Conservation (phyloP, 30 jellyfish, hydroid and myxozoan genomes). For the Aurelia aurita complex sp. Pacific region DNA sequence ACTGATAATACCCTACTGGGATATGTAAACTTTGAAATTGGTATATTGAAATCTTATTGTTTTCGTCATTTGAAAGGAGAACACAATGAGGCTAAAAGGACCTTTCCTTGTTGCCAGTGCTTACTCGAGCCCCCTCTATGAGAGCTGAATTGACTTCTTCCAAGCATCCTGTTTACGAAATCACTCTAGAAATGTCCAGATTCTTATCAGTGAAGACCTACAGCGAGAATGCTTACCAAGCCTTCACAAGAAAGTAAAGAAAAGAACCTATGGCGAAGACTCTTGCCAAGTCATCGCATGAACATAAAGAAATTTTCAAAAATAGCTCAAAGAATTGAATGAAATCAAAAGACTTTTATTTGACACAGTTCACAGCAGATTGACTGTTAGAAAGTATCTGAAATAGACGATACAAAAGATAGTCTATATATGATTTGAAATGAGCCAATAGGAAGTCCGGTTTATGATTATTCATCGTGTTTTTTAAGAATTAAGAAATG, state of each 20-base stretch:
- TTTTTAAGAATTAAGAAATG: too few relatives aligned
- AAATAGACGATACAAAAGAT: too few relatives aligned
- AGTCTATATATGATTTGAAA: too few relatives aligned
- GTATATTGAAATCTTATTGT: conserved; percentile 7
- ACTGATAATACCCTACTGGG: conserved; percentile 61
- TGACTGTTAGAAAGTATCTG: too few relatives aligned
- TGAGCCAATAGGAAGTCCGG: too few relatives aligned
- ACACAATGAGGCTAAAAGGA: conserved; percentile 12
- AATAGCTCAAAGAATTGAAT: too few relatives aligned
- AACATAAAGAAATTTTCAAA: too few relatives aligned
- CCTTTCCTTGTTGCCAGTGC: conserved; percentile 37
- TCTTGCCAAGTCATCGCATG: too few relatives aligned
- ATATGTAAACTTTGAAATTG: conserved; percentile 60
- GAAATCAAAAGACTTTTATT: too few relatives aligned
- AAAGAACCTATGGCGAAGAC: neutral
- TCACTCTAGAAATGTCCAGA: neutral
- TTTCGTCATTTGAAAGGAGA: conserved; percentile 1
- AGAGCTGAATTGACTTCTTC: neutral
- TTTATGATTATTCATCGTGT: too few relatives aligned
- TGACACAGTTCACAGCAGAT: too few relatives aligned
- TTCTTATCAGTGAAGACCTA: conserved; percentile 27
- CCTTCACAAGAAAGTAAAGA: too few relatives aligned
- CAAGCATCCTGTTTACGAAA: conserved; percentile 41
- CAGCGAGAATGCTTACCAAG: neutral
- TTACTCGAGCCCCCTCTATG: conserved; percentile 27